Evolutionary conservation across 2,113 vertebrate species (phyloP), one percentile per base, ranked within the genome.

Genomic region (Corythornis cristatus): DNA sequence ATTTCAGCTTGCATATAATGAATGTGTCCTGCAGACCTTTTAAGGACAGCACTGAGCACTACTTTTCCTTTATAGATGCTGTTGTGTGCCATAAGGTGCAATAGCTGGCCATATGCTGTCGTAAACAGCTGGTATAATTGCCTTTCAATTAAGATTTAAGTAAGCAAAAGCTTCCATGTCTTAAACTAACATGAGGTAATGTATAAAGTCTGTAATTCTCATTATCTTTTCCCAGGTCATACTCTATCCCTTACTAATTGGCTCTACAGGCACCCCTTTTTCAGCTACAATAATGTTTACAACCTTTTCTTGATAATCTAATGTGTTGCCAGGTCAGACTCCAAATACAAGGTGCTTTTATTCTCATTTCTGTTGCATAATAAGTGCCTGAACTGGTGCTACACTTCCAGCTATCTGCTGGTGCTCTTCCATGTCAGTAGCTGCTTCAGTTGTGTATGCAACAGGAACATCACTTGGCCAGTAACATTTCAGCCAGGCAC

Each of bases 111-210:
- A 82, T 84, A 31, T 61, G 73, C 68, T 57, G 62, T 62, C 1
- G 6, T 76, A 90, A 91, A 86, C 75, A 67, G 51, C 72, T 68
- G n/a, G 46, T 80, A 46, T 85, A 95, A 96, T 89, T 91, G 29
- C 62, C 74, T 54, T 92, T 94, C 8, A 3, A 62, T 46, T 46
- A 82, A 91, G 84, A 89, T 67, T 94, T 92, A 85, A 92, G 71
- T 62, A 64, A 90, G 61, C 42, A 83, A 88, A 95, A 87, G 37
- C 37, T 70, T 82, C 62, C 9, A 11, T 31, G 42, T 58, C 78
- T 87, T 78, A 82, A 87, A 84, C 45, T 67, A 95, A 76, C 33
- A 66, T 1, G 1, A 87, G 16, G 40, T 67, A 83, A 79, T 35
- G 46, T 28, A 66, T 66, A 29, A 93, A 79, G 66, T 28, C 70